These are phyloP conservation scores for Tamandua tetradactyla DNA, from an alignment of 2,797 vertebrate genomes.

Conservation along the genomic window DNA sequence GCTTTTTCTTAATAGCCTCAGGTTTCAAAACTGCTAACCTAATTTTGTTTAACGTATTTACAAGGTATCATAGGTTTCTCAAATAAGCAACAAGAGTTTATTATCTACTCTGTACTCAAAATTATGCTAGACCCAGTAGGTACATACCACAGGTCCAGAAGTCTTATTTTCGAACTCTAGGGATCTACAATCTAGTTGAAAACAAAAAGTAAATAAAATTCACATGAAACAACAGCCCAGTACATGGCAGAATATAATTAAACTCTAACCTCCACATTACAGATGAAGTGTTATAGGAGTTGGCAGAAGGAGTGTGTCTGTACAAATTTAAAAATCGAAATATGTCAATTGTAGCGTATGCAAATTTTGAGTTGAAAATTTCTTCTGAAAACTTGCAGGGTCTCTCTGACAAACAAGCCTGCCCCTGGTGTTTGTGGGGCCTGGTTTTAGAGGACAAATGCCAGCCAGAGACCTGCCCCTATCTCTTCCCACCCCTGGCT, in stretches of 20 bases:
- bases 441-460: neutral
- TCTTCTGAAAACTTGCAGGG: neutral
- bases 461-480: neutral
- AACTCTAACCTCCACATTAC: conserved; percentile 1
- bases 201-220: conserved; percentile 59
- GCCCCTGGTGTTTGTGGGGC: neutral
- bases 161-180: conserved; percentile 41
- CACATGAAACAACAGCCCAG: conserved; percentile 45
- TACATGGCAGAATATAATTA: conserved; percentile 40
- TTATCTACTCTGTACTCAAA: conserved; percentile 30
- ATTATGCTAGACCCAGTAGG: neutral
- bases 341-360: neutral
- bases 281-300: conserved; percentile 25
- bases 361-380: conserved; percentile 20
- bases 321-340: neutral
- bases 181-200: conserved; percentile 25
- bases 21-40: neutral
- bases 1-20: neutral
- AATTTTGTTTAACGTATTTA: conserved; percentile 44
- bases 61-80: neutral
- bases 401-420: neutral
- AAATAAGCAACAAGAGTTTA: conserved; percentile 30
- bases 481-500: neutral
- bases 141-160: neutral
- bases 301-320: conserved; percentile 38